These are phyloP conservation scores for Coelinius sp. DNA, from an alignment of 2,888 invertebrate genomes.

Conservation along the genomic window DNA sequence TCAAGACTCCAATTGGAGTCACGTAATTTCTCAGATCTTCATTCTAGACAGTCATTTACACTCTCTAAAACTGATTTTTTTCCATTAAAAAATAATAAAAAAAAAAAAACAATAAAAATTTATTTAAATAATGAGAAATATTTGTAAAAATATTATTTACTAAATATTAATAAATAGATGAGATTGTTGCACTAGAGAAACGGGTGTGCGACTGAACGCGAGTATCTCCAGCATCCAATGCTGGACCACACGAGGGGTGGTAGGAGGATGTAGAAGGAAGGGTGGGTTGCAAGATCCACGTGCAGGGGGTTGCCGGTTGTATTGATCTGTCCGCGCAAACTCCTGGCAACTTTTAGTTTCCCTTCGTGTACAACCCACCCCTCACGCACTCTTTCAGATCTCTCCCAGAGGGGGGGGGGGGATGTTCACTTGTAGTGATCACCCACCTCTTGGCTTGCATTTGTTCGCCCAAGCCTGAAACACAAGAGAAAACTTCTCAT, in stretches of 20 bases:
- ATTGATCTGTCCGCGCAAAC: constrained; percentile 67
- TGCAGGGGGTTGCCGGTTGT: constrained; percentile 57
- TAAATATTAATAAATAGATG: not conserved
- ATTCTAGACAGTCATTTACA: not conserved
- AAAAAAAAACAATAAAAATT: not conserved
- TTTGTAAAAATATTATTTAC: not conserved
- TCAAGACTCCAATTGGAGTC: constrained; percentile 2
- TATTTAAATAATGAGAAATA: not conserved
- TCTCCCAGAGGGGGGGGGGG: not conserved
- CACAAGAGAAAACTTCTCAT: not conserved
- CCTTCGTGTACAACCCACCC: constrained; percentile 25
- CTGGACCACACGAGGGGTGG: constrained; percentile 41
- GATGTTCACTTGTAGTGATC: not conserved
- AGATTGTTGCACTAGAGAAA: constrained; percentile 13
- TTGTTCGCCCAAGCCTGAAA: not conserved
- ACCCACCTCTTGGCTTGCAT: not conserved
- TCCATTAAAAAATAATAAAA: not conserved
- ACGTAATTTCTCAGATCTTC: not conserved
- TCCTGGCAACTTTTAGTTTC: constrained; percentile 51
- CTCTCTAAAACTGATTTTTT: not conserved
- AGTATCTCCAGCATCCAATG: constrained; percentile 36
- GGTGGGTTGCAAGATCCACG: constrained; percentile 57
- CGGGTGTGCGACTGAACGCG: constrained; percentile 39
- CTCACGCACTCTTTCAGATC: constrained; percentile 25
- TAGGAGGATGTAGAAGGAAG: constrained; percentile 49